phyloP scores from a whole-genome alignment of 2,797 vertebrate species.

The Xyrichtys novacula region DNA sequence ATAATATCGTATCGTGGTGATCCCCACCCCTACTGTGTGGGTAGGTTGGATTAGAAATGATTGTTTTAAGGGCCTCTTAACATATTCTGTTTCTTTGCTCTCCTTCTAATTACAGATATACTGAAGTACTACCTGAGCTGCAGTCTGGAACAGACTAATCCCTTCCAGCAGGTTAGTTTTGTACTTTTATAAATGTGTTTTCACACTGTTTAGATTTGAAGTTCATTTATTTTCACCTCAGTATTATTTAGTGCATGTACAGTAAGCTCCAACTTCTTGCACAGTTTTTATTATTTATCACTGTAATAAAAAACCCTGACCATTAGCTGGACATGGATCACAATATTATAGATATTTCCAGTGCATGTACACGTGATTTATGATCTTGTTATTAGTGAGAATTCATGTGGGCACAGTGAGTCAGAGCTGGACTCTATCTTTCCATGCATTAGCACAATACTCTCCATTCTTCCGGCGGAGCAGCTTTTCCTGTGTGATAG shows the following conservation, averaged over 20 bases:
- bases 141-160: constrained; percentile 88
- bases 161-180: constrained; percentile 91
- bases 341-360: neutral
- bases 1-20: too few relatives aligned
- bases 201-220: neutral
- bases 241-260: too few relatives aligned
- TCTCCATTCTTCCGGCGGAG: constrained; percentile 37
- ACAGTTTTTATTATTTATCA: neutral
- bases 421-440: constrained; percentile 26
- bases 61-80: neutral
- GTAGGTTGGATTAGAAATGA: neutral
- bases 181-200: constrained; percentile 60
- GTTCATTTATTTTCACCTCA: neutral
- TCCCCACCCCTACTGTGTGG: too few relatives aligned
- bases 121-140: constrained; percentile 94
- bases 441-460: constrained; percentile 41
- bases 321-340: neutral
- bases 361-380: constrained; percentile 20
- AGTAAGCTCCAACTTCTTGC: too few relatives aligned
- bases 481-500: constrained; percentile 48
- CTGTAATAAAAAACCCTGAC: neutral
- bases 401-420: constrained; percentile 51
- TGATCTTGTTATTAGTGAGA: constrained; percentile 40
- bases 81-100: neutral
- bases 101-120: constrained; percentile 84